phyloP scores from a whole-genome alignment of 64 coral and sea anemone genomes.

The Porites lutea region DNA sequence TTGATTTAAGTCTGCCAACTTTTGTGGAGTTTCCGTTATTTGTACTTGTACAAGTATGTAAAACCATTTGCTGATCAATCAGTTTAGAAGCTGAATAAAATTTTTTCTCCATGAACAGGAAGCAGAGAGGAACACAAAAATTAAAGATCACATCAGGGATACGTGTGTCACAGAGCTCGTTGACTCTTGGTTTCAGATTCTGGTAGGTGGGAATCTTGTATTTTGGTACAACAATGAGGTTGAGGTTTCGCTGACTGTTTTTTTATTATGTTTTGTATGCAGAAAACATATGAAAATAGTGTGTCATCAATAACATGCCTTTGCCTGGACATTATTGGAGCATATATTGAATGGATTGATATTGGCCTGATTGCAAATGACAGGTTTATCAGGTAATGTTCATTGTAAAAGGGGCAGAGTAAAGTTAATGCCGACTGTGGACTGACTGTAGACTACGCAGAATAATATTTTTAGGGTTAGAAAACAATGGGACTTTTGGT shows the following conservation, averaged over 20 bases:
- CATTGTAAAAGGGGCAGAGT: too few species aligned
- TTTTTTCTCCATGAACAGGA: constrained; percentile 50
- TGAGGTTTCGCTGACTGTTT: neutral
- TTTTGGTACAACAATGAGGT: too few species aligned
- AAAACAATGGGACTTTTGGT: too few species aligned
- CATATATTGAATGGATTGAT: constrained; percentile 95
- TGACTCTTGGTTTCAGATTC: constrained; percentile 87
- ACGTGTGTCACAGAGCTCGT: constrained; percentile 89
- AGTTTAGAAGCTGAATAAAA: neutral
- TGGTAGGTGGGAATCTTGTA: constrained; percentile 52
- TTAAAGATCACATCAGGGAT: constrained; percentile 89
- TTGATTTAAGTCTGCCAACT: too few species aligned
- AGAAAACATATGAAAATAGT: constrained; percentile 76
- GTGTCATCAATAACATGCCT: constrained; percentile 72
- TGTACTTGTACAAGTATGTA: too few species aligned
- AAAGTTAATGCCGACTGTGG: too few species aligned
- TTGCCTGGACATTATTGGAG: constrained; percentile 93
- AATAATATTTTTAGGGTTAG: too few species aligned
- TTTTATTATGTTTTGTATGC: neutral
- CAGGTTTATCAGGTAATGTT: constrained; percentile 91
- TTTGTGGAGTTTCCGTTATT: too few species aligned
- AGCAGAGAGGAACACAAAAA: constrained; percentile 81
- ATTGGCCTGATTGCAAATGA: constrained; percentile 95
- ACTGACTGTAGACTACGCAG: too few species aligned
- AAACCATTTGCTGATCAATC: too few species aligned